A percentile compares a stretch with the other conserved stretches of the same genome.
These are phyloP conservation scores for Chelonus insularis DNA, from an alignment of 1,140 invertebrate genomes.

Conservation along the genomic window DNA sequence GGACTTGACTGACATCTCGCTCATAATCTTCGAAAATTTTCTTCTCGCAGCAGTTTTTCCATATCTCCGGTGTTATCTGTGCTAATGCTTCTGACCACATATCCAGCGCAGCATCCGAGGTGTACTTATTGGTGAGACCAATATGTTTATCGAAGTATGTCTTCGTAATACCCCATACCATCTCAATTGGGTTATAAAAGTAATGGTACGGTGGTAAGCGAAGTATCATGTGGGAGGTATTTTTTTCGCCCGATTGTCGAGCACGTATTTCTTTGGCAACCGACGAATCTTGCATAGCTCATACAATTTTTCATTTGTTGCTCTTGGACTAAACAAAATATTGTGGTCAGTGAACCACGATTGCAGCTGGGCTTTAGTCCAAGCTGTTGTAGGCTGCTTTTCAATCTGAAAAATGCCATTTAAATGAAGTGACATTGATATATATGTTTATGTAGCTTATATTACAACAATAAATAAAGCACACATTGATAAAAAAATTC, in stretches of 20 bases:
- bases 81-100: not conserved
- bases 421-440: not conserved
- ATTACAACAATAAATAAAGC: not conserved
- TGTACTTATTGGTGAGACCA: not conserved
- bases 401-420: no score
- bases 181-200: slow-evolving; percentile 39
- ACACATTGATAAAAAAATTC: no score
- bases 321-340: not conserved
- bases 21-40: not conserved
- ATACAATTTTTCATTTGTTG: not conserved
- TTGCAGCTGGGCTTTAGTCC: not conserved
- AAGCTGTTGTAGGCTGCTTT: not conserved
- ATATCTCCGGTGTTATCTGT: not conserved
- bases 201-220: slow-evolving; percentile 38
- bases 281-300: not conserved
- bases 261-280: not conserved
- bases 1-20: not conserved
- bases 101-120: not conserved
- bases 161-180: slow-evolving; percentile 28
- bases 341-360: not conserved
- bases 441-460: not conserved
- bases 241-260: not conserved
- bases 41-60: not conserved
- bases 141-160: slow-evolving; percentile 1
- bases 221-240: slow-evolving; percentile 29